These are phyloP conservation scores for Oreochromis niloticus DNA, from an alignment of 2,113 vertebrate genomes.

Conservation along the genomic window DNA sequence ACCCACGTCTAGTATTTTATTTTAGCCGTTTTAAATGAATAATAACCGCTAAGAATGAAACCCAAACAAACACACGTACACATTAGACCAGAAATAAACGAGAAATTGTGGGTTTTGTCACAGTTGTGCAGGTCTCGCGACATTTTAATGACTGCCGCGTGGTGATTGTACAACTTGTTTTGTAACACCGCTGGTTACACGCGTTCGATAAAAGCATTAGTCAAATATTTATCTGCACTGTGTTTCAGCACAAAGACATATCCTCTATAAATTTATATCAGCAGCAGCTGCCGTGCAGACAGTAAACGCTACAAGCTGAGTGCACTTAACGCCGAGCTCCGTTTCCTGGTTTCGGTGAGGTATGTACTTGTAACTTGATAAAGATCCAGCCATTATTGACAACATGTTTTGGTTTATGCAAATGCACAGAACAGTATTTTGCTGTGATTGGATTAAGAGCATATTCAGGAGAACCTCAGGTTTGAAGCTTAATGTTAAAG, in stretches of 20 bases:
- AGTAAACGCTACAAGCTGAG: neutral
- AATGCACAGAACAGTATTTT: neutral
- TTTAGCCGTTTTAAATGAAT: neutral
- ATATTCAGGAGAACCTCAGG: neutral
- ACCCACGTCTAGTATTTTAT: neutral
- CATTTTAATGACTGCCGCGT: neutral
- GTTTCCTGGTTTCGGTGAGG: conserved; percentile 27
- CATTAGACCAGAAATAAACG: rapidly evolving
- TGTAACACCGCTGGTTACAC: neutral
- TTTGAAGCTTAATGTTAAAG: neutral
- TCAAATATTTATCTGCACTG: neutral
- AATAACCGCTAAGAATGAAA: neutral
- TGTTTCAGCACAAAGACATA: neutral
- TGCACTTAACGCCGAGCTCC: neutral
- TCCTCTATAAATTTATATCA: neutral
- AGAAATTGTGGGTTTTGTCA: neutral
- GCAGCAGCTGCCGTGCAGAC: neutral
- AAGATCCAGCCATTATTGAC: neutral
- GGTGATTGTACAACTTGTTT: conserved; percentile 35
- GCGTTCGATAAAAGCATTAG: neutral
- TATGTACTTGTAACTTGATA: neutral
- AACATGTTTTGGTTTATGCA: neutral
- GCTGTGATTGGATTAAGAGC: neutral
- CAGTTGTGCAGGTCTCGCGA: conserved; percentile 4
- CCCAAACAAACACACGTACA: neutral